Base-by-base conservation (phyloP, 2,113 vertebrate species). In the Penelope pileata region DNA sequence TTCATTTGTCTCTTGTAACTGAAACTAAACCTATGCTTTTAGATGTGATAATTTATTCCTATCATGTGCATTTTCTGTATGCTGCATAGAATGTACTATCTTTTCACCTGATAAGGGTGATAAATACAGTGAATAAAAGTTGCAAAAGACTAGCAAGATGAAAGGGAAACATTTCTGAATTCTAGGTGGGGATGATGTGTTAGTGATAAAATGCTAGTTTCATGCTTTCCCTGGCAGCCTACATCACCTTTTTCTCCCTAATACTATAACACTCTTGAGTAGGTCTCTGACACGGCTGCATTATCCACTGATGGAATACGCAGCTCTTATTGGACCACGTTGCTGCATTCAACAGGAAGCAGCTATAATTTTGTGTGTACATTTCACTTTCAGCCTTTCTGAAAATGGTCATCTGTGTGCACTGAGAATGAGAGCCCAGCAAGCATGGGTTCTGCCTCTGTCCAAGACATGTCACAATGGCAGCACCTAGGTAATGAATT, bases 401-500 rank as follows among this genome's bases (percentile, higher is more conserved):
- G 62, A 79, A 81, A 91, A 79, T 16, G 7, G 50, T 96, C 93
- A 93, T 93, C 86, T 90, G 89, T 94, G 86, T 97, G 83, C 83
- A 77, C 66, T 0, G 0, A 86, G 30, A 23, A 70, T 87, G 50
- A 63, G 60, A 75, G 64, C 69, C 10, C 24, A 43, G 40, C 45
- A 74, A 58, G 67, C 54, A 53, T 79, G 32, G 23, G 19, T 85
- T 79, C 42, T 90, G 82, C 63, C 91, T 78, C 67, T n/a, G 5
- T 88, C 76, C 86, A 30, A 2, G 0, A 16, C 21, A 29, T 94
- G 96, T 97, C 92, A 85, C 23, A 8, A 59, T 64, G 90, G 86
- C 89, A 97, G 66, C 47, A 70, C 82, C 91, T 75, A 58, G 88
- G 63, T 82, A 95, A 83, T 34, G 18, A 53, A 94, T 95, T 84